Evolutionary conservation across 1,140 invertebrate species (phyloP), one percentile per base, ranked within the genome.

Genomic region (Mycetomoellerius zeteki): DNA sequence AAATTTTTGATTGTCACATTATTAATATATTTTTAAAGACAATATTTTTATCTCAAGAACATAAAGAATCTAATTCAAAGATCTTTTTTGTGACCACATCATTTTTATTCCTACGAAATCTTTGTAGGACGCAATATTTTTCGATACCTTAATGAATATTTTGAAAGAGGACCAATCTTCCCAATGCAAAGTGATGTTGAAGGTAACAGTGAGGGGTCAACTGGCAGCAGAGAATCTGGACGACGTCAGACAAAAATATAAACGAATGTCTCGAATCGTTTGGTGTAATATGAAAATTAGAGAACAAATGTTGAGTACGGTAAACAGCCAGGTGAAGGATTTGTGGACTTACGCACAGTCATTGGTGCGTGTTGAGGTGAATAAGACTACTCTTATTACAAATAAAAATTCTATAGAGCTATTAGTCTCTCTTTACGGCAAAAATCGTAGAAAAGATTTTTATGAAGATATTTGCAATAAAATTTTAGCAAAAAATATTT

Each of bases 201-300:
- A 95, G 58, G 95, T 96, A 1, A 96, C 96, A 0, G 94, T 96
- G 88, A 96, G 97, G 93, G 96, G 97, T 2, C 96, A 97, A 92
- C 90, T 97, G 3, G 96, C 96, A 0, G 95, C 96, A 78, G 96
- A 97, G 90, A 96, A 97, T 91, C 92, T 97, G 1, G 96, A 97
- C 37, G 96, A 97, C 86, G 94, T 96, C 52, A 96, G 96, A 78
- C 93, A 95, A 37, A 96, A 96, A 84, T 97, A 96, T 88, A 96
- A 95, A 88, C 94, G 92, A 72, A 91, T 97, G 72, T 95, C 96
- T 71, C 92, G 94, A 30, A 94, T 96, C 37, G 96, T 97, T 24
- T 96, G 96, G 93, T 91, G 91, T 19, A 96, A 96, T 84, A 96
- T 97, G 96, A 96, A 96, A 86, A 95, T 96, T 60, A 94, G 96